phyloP scores from a whole-genome alignment of 2,113 vertebrate species.

The Ginglymostoma cirratum region DNA sequence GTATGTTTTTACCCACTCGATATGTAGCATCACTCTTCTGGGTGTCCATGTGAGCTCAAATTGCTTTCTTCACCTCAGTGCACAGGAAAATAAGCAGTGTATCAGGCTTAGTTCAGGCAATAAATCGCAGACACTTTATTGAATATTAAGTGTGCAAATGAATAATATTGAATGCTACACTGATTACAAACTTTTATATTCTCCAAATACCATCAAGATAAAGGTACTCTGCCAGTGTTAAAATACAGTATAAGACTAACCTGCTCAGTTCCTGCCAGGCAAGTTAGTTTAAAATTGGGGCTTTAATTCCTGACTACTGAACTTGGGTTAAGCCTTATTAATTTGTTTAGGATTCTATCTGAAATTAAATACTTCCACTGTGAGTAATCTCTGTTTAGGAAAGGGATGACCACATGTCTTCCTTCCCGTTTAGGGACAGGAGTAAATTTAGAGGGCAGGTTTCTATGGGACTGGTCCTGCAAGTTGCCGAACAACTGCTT shows the following conservation, averaged over 20 bases:
- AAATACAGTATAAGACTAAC: neutral
- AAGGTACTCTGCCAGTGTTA: neutral
- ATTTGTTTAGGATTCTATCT: neutral
- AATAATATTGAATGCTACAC: neutral
- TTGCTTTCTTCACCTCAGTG: neutral
- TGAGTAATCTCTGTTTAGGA: neutral
- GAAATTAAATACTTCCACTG: neutral
- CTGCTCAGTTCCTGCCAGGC: neutral
- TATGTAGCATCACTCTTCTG: neutral
- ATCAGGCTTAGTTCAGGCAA: neutral
- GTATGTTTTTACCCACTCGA: neutral
- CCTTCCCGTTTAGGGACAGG: neutral
- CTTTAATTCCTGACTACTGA: neutral
- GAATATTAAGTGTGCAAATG: neutral
- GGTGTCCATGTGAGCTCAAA: neutral
- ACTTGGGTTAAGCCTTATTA: neutral
- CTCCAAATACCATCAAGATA: neutral
- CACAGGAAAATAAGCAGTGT: neutral
- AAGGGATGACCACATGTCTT: neutral
- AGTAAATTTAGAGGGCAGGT: neutral
- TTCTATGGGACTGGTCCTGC: neutral
- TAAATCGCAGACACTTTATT: neutral
- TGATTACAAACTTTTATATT: neutral
- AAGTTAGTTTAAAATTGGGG: neutral
- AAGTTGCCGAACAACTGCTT: neutral